phyloP scores from a whole-genome alignment of 2,888 invertebrate genomes.

The Tortrix viridana region DNA sequence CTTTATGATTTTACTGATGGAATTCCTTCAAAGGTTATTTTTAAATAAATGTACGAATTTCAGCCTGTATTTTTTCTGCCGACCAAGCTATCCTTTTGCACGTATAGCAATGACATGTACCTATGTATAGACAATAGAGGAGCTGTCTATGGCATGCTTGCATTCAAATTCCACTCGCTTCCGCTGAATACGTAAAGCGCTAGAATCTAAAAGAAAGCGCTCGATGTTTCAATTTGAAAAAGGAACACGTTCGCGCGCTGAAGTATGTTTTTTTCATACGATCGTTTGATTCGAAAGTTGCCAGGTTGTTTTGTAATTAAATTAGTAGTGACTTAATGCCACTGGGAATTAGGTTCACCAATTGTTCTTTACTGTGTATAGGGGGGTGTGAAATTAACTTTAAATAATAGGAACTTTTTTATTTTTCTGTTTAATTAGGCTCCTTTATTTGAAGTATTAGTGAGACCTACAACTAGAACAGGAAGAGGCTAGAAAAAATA shows the following conservation, averaged over 20 bases:
- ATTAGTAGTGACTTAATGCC: too few relatives aligned
- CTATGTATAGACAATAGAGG: slow-evolving; percentile 36
- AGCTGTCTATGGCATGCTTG: slow-evolving; percentile 35
- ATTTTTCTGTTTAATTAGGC: too few relatives aligned
- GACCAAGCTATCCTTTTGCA: slow-evolving; percentile 14
- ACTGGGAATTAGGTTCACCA: too few relatives aligned
- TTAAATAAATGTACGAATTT: neutral
- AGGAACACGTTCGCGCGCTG: slow-evolving; percentile 17
- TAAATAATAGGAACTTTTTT: too few relatives aligned
- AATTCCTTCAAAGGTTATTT: too few relatives aligned
- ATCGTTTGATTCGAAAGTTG: slow-evolving; percentile 31
- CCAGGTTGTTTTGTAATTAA: neutral
- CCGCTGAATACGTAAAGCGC: slow-evolving; percentile 33
- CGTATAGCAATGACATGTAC: slow-evolving; percentile 8
- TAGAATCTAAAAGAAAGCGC: slow-evolving; percentile 34
- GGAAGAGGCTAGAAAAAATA: too few relatives aligned
- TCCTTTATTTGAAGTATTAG: too few relatives aligned
- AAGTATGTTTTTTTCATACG: slow-evolving; percentile 15
- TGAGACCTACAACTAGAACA: too few relatives aligned
- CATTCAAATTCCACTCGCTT: slow-evolving; percentile 37
- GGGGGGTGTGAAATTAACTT: too few relatives aligned
- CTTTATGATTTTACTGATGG: too few relatives aligned
- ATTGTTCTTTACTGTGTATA: too few relatives aligned
- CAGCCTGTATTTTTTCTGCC: neutral
- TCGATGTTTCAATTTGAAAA: slow-evolving; percentile 37